Base-by-base conservation (phyloP, 2,888 invertebrate genomes). In the Adela reaumurella region DNA sequence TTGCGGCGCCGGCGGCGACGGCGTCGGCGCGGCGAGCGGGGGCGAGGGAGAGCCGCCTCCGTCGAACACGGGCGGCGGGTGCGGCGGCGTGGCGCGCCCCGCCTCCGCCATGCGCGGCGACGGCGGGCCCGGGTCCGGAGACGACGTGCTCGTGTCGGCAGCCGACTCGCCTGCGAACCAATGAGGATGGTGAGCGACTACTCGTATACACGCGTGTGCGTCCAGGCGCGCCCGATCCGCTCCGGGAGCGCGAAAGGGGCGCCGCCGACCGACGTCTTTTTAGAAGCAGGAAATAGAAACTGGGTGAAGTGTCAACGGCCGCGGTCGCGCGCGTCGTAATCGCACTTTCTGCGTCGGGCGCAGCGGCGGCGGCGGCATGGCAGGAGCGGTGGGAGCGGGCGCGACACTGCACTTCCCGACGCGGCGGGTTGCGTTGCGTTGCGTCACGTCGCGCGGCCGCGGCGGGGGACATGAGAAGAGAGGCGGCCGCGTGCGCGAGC, bases 91-190 rank as follows among this genome's bases (percentile, higher is more conserved):
- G 80, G 65, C 83, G 82, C 68, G 83, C 74, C 83, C 81, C 69
- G 83, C 81, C 74, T 82, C 83, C 66, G 85, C 84, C 83, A 87
- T 85, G 79, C 87, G 87, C 69, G 92, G 92, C 68, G 92, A 92
- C 71, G 89, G 85, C 68, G 92, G 91, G 71, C 89, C 88, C 61
- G 90, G 85, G 82, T 93, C 93, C 72, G 92, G 92, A 68, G 93
- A 94, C 70, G 93, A 92, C 70, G 92, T 92, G 74, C 91, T 92
- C 70, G 93, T 92, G 81, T 94, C 94, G 71, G 92, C 92, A 81
- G 92, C 89, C 71, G 92, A 93, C 83, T 93, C 94, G 81, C 90
- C 90, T 89, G 85, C 62, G 63, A 59, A 60, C 62, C 68, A 68
- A 74, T 66, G 68, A 69, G 82, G 64, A 81, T 57, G 53, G 58